Base-by-base conservation (phyloP, 2,113 vertebrate genomes). In the Oreochromis tanganicae region DNA sequence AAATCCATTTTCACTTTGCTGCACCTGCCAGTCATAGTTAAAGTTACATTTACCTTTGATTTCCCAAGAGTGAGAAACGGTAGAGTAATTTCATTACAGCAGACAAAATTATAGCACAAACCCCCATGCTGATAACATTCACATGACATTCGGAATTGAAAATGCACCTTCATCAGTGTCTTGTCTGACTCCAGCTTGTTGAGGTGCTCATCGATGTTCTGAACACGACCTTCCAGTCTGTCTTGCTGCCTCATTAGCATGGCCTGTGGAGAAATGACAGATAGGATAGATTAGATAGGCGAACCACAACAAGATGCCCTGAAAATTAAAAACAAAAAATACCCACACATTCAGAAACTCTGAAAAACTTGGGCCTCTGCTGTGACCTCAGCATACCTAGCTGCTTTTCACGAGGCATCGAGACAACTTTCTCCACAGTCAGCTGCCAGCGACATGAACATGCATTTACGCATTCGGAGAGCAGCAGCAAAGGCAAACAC, bases 171-270 rank as follows among this genome's bases (percentile, higher is more conserved):
- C 9, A 99, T 98, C 95, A 98, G 96, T 54, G 98, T 97, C 96
- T 98, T 98, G 96, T 99, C 98, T 0, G 98, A 98, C 92, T 99
- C 98, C 78, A 99, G 97, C 95, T 98, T 99, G 95, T 97, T 98
- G 87, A 99, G 96, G 83, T 99, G 98, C 96, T 99, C 98, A 91
- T 99, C 98, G 0, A 99, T 98, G 96, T 98, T 98, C 94, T 99
- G 98, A 86, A 98, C 98, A 80, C 98, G 95, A 90, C 98, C 98
- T 84, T 99, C 98, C 89, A 99, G 96, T 81, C 97, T 97, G 94
- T 98, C 98, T 94, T 99, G 98, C 92, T 99, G 98, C 94, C 98
- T 99, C 97, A 99, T 98, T 93, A 99, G 96, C 97, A 98, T 97
- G 95, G 97, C 97, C 98, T 99, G 96, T 93, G 88, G 93, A 87